Base-by-base conservation (phyloP, 2,797 vertebrate species). In the Diceros bicornis region DNA sequence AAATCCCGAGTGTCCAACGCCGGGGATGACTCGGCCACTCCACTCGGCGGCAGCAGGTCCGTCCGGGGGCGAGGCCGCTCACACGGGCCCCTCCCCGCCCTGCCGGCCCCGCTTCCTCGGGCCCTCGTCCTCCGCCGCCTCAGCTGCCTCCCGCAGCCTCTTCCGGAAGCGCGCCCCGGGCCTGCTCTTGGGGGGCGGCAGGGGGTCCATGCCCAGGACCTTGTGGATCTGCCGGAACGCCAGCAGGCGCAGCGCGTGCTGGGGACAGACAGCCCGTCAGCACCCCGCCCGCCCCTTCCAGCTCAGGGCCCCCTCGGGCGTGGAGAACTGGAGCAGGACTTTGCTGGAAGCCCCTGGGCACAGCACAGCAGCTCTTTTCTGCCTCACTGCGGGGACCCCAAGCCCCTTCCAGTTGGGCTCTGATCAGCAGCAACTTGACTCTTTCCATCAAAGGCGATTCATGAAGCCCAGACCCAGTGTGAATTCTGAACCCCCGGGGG, bases 171-270 rank as follows among this genome's bases (percentile, higher is more conserved):
- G 98, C 4, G 98, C 96, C 72, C 98, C 98, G 4, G 71, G 93
- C 50, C 34, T 74, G 90, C 97, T 98, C 89, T 99, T 99, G 68
- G 97, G 97, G 4, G 96, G 97, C 0, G 98, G 99, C 81, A 99
- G 98, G 0, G 98, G 99, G 50, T 99, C 98, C 98, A 99, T 90
- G 77, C 91, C 99, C 47, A 99, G 98, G 25, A 99, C 97, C 69
- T 98, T 99, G 97, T 99, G 99, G 85, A 99, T 98, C 98, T 99
- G 99, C 59, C 98, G 98, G 98, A 99, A 99, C 10, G 99, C 98
- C 25, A 99, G 95, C 78, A 99, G 97, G 87, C 99, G 98, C 97
- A 99, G 98, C 8, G 99, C 98, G 2, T 98, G 98, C 99, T 99
- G 98, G 44, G 41, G 92, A 96, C 27, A 74, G 14, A 52, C 1